Base-by-base conservation (phyloP, 1,140 invertebrate species). In the Polypedilum pembai region DNA sequence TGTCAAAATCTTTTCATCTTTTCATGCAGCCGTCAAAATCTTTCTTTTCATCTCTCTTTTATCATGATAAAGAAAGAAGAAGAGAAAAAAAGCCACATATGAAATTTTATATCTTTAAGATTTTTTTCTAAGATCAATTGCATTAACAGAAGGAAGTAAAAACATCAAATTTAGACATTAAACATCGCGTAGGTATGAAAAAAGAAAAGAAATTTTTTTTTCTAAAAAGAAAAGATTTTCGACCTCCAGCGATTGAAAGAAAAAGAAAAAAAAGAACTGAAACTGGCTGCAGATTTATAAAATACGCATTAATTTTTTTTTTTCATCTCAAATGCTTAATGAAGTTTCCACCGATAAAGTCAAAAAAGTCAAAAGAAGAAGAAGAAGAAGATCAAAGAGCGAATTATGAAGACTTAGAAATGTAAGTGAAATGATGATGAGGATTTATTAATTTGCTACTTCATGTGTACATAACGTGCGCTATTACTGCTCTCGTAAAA, bases 361-460 rank as follows among this genome's bases (percentile, higher is more conserved):
- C n/a, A n/a, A n/a, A n/a, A 56, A 56, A 56, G 45, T 56, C 45
- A 56, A n/a, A 56, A 56, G n/a, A n/a, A n/a, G n/a, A n/a, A n/a
- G n/a, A n/a, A 56, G 8, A 56, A 33, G 24, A 56, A 56, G 45
- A 56, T 56, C 45, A 56, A 56, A 56, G 45, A 56, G 45, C 45
- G 45, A 56, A 56, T 56, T 56, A 56, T 56, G 45, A 56, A 56
- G 45, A 56, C 45, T 56, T 56, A 56, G n/a, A 15, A 56, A 56
- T 12, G 45, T 15, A 56, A 56, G 41, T 15, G 15, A 12, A 56
- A 15, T n/a, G n/a, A 56, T 56, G 12, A 56, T 56, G 45, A 56
- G n/a, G 45, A 56, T 56, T 56, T 56, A 56, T 56, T 56, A 56
- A 56, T 56, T 56, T n/a, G 45, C 45, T 56, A 12, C 45, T 15